Evolutionary conservation across 2,113 vertebrate species (phyloP).

Genomic region (Falcunculus frontatus): DNA sequence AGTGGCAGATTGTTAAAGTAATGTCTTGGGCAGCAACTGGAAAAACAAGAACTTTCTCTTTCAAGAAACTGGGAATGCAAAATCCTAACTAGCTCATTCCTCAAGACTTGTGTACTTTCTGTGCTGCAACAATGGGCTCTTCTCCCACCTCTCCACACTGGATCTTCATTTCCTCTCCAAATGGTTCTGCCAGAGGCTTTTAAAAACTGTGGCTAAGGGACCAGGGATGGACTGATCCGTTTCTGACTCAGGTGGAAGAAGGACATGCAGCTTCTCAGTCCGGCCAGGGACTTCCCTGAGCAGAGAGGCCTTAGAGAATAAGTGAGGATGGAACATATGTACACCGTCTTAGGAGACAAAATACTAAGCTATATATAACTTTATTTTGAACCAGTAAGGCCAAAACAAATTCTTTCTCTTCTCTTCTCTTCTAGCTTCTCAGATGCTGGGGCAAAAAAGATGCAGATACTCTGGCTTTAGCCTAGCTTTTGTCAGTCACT

Average conservation of each 20-base stretch:
- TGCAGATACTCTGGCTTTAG: background rate
- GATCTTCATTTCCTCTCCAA: background rate
- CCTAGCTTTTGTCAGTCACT: background rate
- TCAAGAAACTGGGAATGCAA: background rate
- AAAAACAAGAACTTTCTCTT: background rate
- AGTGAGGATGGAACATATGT: background rate
- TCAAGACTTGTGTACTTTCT: background rate
- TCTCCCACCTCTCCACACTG: background rate
- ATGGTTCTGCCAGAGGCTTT: background rate
- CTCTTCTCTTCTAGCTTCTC: background rate
- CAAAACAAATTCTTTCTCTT: background rate
- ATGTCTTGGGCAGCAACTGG: background rate
- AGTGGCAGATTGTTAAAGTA: background rate
- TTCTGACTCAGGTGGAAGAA: background rate
- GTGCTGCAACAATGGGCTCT: background rate
- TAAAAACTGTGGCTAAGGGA: background rate
- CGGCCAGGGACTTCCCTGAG: background rate
- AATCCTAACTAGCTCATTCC: background rate
- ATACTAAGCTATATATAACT: background rate
- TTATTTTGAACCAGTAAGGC: background rate
- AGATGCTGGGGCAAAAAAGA: background rate
- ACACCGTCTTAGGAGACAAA: background rate
- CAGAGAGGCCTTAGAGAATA: background rate
- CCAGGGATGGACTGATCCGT: background rate
- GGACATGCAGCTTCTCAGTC: fast-evolving